Percentiles rank a stretch among this genome's conserved stretches.
Evolutionary conservation across 2,797 vertebrate species (phyloP).

Genomic region (Lepus oiostolus): DNA sequence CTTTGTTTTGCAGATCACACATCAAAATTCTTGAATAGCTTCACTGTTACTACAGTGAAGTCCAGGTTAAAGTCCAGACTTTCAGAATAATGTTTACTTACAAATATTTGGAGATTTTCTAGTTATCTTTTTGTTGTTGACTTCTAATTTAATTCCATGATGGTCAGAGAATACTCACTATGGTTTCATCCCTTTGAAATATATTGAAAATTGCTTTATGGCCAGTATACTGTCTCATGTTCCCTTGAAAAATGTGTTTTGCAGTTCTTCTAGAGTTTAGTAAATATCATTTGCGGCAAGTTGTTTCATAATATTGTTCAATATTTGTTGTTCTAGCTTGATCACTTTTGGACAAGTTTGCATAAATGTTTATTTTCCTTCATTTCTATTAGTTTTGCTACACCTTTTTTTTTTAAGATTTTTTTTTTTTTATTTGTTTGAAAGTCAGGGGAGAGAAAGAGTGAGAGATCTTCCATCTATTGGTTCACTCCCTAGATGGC

Average conservation of each 20-base stretch:
- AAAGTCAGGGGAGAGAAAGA: no score
- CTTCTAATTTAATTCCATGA: conserved; percentile 16
- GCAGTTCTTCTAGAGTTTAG: not conserved
- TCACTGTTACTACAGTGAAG: not conserved
- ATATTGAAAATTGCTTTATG: not conserved
- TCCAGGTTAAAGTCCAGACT: not conserved
- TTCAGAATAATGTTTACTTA: conserved; percentile 54
- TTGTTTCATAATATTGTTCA: not conserved
- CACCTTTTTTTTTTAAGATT: no score
- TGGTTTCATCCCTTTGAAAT: conserved; percentile 30
- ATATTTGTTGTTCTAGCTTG: conserved; percentile 7
- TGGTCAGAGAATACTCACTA: not conserved
- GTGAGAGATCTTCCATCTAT: no score
- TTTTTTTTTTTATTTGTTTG: no score
- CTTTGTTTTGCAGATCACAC: not conserved
- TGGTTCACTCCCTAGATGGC: no score
- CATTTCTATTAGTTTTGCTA: not conserved
- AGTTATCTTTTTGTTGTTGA: not conserved
- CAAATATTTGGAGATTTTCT: conserved; percentile 32
- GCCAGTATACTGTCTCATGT: not conserved
- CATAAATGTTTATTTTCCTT: not conserved
- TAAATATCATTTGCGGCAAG: not conserved
- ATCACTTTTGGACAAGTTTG: not conserved
- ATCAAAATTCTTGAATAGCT: not conserved
- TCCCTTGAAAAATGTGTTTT: not conserved